phyloP scores from a whole-genome alignment of 92 coral and sea anemone genomes.

The Micromussa lordhowensis region DNA sequence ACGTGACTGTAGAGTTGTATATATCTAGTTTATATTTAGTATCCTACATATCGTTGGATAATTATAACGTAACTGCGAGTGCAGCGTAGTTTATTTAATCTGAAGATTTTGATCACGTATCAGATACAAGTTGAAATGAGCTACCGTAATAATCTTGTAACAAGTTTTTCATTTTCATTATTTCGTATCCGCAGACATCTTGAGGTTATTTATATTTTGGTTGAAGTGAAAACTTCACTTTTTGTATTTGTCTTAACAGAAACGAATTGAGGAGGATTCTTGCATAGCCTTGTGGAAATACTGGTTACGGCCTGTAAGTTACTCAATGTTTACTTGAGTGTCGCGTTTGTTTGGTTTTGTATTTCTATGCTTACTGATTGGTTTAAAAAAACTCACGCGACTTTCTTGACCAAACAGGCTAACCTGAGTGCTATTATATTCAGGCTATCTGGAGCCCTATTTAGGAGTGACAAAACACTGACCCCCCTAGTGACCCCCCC shows the following conservation, averaged over 20 bases:
- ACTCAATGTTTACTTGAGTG: background rate
- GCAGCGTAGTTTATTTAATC: too few relatives aligned
- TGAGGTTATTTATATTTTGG: background rate
- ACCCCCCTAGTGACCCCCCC: too few relatives aligned
- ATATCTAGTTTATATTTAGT: background rate
- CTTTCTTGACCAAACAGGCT: too few relatives aligned
- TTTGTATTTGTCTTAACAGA: slow-evolving; percentile 14
- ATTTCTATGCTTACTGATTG: too few relatives aligned
- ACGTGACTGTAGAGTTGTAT: background rate
- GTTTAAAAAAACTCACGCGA: too few relatives aligned
- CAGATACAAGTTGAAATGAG: background rate
- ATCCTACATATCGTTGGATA: too few relatives aligned
- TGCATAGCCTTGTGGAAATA: slow-evolving; percentile 65
- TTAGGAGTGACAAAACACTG: too few relatives aligned
- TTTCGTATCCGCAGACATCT: background rate
- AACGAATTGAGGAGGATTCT: slow-evolving; percentile 42
- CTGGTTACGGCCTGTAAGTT: slow-evolving; percentile 68
- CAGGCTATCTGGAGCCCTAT: too few relatives aligned
- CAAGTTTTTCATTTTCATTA: background rate
- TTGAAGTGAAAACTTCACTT: background rate
- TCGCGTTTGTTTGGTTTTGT: too few relatives aligned
- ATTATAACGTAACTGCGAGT: too few relatives aligned
- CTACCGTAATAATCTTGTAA: background rate
- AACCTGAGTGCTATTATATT: too few relatives aligned
- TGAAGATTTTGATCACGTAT: too few relatives aligned